A percentile compares a stretch with the other conserved stretches of the same genome.
phyloP scores from a whole-genome alignment of 2,113 vertebrate genomes.

The Rhea americana region DNA sequence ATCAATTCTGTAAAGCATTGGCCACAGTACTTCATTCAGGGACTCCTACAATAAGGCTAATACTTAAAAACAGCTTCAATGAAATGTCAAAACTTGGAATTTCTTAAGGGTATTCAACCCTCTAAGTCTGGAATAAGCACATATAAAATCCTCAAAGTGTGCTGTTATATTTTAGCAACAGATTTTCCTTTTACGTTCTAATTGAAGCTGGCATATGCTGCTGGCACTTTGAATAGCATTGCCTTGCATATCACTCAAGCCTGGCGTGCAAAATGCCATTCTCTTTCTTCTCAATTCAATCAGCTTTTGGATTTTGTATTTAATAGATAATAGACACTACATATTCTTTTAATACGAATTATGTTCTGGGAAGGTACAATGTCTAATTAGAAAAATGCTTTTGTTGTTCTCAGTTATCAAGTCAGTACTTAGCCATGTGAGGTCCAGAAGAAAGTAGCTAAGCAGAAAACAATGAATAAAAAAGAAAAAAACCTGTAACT shows the following conservation, averaged over 20 bases:
- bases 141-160: neutral
- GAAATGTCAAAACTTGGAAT: constrained; percentile 4
- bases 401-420: neutral
- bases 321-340: neutral
- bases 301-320: neutral
- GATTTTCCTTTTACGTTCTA: constrained; percentile 43
- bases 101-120: neutral
- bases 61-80: neutral
- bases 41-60: neutral
- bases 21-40: neutral
- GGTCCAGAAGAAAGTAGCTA: neutral
- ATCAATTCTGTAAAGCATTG: neutral
- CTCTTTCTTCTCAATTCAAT: neutral
- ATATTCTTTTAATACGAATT: neutral
- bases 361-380: neutral
- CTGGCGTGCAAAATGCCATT: neutral
- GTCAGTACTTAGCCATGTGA: neutral
- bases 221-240: constrained; percentile 22
- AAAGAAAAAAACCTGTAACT: neutral
- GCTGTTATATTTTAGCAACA: constrained; percentile 21
- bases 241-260: neutral
- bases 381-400: neutral
- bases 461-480: neutral
- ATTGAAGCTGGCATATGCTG: constrained; percentile 35
- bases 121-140: neutral